Evolutionary conservation across 2,888 invertebrate species (phyloP).

Genomic region (Urechis unicinctus): DNA sequence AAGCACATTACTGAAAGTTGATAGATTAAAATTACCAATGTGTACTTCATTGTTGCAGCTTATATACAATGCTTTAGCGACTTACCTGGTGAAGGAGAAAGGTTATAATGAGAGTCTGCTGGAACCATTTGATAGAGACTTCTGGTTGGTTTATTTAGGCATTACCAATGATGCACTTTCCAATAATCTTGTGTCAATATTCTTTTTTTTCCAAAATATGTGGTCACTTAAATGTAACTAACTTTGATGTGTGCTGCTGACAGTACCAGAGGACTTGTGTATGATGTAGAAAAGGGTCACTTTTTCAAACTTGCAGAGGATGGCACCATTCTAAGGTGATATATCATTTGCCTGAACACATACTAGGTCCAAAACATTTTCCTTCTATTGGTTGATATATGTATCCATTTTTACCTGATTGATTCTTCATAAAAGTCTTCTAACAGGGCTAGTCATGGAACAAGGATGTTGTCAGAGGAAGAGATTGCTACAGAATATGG

Average conservation of each 20-base stretch:
- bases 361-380: constrained; percentile 1
- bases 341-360: too few species aligned
- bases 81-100: constrained; percentile 60
- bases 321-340: constrained; percentile 60
- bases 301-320: constrained; percentile 60
- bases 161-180: too few species aligned
- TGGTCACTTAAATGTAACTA: too few species aligned
- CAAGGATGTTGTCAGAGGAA: constrained; percentile 52
- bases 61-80: constrained; percentile 31
- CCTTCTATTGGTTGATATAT: neutral
- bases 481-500: constrained; percentile 61
- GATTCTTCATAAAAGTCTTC: too few species aligned
- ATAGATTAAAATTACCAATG: too few species aligned
- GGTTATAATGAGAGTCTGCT: constrained; percentile 44
- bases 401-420: neutral
- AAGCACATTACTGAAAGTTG: too few species aligned
- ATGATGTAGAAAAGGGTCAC: constrained; percentile 64
- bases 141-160: constrained; percentile 58
- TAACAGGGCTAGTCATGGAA: constrained; percentile 63
- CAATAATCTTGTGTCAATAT: too few species aligned
- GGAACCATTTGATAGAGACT: constrained; percentile 58
- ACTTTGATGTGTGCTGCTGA: neutral
- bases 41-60: too few species aligned
- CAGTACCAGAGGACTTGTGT: constrained; percentile 60
- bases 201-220: too few species aligned